phyloP scores from a whole-genome alignment of 2,113 vertebrate species.

The Elephantulus edwardii region DNA sequence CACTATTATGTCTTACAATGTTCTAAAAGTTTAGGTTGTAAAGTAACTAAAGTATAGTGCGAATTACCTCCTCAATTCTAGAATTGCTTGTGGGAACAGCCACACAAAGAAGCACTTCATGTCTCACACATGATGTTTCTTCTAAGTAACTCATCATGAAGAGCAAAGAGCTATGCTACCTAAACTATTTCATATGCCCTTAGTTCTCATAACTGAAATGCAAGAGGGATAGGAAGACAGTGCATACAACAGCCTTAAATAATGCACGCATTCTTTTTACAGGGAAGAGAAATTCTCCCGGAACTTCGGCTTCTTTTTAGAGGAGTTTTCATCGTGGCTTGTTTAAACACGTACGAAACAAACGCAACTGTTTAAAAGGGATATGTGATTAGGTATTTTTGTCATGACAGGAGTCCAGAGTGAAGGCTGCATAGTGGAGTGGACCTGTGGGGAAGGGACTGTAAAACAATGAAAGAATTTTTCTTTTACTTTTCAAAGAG shows the following conservation, averaged over 20 bases:
- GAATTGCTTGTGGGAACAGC: neutral
- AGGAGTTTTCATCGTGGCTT: neutral
- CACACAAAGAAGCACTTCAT: neutral
- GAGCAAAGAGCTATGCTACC: neutral
- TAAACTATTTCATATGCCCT: neutral
- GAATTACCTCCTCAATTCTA: neutral
- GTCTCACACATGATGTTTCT: neutral
- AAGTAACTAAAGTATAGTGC: neutral
- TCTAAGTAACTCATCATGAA: constrained; percentile 7
- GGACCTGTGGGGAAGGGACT: too few relatives aligned
- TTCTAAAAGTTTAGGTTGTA: neutral
- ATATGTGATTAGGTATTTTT: too few relatives aligned
- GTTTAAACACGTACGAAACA: neutral
- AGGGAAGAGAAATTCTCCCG: neutral
- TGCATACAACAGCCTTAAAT: neutral
- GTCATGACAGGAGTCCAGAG: too few relatives aligned
- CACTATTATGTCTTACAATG: neutral
- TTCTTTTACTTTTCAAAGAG: too few relatives aligned
- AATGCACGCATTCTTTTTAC: neutral
- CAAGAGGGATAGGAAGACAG: constrained; percentile 19
- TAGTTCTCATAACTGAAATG: constrained; percentile 1
- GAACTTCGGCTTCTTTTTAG: neutral
- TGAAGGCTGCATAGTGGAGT: too few relatives aligned
- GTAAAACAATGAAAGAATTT: too few relatives aligned
- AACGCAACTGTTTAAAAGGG: too few relatives aligned